Conservation (phyloP, 2,113 vertebrate genomes). For the Heterotis niloticus region DNA sequence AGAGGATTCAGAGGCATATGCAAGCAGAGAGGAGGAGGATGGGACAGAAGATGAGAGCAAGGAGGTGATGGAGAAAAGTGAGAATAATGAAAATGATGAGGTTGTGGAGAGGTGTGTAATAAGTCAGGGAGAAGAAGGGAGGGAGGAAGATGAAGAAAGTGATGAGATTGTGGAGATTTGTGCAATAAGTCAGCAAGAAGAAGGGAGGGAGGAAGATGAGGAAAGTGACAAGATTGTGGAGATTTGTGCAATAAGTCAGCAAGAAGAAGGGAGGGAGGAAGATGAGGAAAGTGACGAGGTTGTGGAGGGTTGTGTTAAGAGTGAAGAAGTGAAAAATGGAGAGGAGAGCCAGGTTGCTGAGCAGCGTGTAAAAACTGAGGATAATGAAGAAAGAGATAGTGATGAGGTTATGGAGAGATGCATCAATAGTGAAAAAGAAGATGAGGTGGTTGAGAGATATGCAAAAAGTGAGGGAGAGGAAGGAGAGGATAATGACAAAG, state of each 20-base stretch:
- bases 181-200: slow-evolving; percentile 7
- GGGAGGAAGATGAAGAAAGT: too few species aligned
- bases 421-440: background rate
- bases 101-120: background rate
- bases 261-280: slow-evolving; percentile 28
- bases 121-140: background rate
- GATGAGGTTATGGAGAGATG: background rate
- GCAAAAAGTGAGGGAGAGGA: slow-evolving; percentile 6
- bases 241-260: background rate
- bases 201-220: slow-evolving; percentile 21
- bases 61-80: slow-evolving; percentile 20
- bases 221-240: background rate
- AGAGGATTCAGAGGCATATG: too few species aligned
- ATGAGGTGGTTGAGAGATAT: slow-evolving; percentile 25
- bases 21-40: too few species aligned
- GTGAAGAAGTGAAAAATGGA: background rate
- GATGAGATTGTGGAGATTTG: background rate
- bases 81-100: background rate
- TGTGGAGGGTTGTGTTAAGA: background rate
- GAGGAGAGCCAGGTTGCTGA: background rate
- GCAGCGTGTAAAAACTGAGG: slow-evolving; percentile 3
- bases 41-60: too few species aligned
- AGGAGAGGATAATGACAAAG: background rate
- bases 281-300: background rate
- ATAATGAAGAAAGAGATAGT: slow-evolving; percentile 20